Conservation (phyloP, 2,888 invertebrate genomes). For the Mesorhabditis spiculigera region DNA sequence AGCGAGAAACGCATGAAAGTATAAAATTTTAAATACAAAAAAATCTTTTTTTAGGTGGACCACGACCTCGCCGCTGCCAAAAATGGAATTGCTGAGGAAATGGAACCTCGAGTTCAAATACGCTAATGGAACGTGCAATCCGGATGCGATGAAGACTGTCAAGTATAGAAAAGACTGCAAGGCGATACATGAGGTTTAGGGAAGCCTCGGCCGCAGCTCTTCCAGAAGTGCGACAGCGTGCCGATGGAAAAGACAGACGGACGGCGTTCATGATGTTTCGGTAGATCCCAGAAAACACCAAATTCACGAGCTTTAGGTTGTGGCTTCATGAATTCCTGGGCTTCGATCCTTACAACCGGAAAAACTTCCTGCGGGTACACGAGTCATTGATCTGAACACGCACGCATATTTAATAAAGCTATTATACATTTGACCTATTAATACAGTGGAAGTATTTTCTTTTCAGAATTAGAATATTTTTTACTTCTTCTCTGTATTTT, state of each 20-base stretch:
- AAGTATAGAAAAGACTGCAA: slow-evolving; percentile 10
- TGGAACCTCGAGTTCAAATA: slow-evolving; percentile 29
- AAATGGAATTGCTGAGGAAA: slow-evolving; percentile 28
- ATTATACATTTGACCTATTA: too few species aligned
- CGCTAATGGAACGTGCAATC: slow-evolving; percentile 27
- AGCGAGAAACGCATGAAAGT: slow-evolving; percentile 14
- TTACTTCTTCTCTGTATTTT: too few species aligned
- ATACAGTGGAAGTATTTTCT: too few species aligned
- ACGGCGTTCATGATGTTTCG: neutral
- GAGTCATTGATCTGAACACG: slow-evolving; percentile 12
- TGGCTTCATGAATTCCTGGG: slow-evolving; percentile 22
- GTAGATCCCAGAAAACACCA: too few species aligned
- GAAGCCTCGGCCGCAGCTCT: slow-evolving; percentile 10
- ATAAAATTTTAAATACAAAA: too few species aligned
- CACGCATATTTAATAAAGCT: too few species aligned
- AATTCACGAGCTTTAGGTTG: neutral
- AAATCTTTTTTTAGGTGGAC: too few species aligned
- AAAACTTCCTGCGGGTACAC: slow-evolving; percentile 31
- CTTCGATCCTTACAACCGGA: slow-evolving; percentile 32
- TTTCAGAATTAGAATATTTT: too few species aligned
- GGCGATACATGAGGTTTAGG: slow-evolving; percentile 18
- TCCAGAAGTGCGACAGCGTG: slow-evolving; percentile 10
- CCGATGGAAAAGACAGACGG: neutral
- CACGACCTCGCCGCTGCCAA: slow-evolving; percentile 18
- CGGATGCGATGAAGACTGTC: slow-evolving; percentile 18